A percentile compares a stretch with the other conserved stretches of the same genome.
Conservation (phyloP, 2,888 invertebrate genomes). For the Lutraria lutraria region DNA sequence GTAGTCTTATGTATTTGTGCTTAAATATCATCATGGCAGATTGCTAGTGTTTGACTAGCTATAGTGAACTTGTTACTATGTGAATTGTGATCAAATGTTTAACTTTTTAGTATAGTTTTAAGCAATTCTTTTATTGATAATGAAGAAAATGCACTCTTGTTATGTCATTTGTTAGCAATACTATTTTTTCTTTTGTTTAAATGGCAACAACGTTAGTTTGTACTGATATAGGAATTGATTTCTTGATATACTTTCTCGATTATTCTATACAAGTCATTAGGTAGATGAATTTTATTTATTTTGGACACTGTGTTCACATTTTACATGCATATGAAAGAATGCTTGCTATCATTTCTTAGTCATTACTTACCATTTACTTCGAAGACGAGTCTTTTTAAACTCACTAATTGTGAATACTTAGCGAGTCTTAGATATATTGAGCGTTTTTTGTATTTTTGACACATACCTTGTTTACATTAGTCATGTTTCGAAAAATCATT, state of each 20-base stretch:
- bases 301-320: not conserved
- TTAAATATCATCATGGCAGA: conserved; percentile 8
- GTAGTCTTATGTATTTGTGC: not conserved
- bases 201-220: not conserved
- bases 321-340: not conserved
- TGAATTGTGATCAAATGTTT: conserved; percentile 23
- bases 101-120: conserved; percentile 13
- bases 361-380: conserved; percentile 1
- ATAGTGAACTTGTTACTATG: not conserved
- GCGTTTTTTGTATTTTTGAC: not conserved
- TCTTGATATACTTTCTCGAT: not conserved
- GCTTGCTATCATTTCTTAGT: not conserved
- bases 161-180: conserved; percentile 10
- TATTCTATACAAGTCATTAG: not conserved
- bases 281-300: not conserved
- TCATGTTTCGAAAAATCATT: not conserved
- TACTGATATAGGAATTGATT: not conserved
- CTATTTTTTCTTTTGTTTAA: conserved; percentile 8
- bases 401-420: not conserved
- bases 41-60: conserved; percentile 9
- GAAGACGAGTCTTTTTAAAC: not conserved
- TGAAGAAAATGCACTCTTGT: conserved; percentile 7
- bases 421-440: not conserved
- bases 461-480: not conserved
- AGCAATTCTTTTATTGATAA: conserved; percentile 13